These are phyloP conservation scores for Montipora sp. DNA, from an alignment of 64 coral and sea anemone genomes.

Conservation along the genomic window DNA sequence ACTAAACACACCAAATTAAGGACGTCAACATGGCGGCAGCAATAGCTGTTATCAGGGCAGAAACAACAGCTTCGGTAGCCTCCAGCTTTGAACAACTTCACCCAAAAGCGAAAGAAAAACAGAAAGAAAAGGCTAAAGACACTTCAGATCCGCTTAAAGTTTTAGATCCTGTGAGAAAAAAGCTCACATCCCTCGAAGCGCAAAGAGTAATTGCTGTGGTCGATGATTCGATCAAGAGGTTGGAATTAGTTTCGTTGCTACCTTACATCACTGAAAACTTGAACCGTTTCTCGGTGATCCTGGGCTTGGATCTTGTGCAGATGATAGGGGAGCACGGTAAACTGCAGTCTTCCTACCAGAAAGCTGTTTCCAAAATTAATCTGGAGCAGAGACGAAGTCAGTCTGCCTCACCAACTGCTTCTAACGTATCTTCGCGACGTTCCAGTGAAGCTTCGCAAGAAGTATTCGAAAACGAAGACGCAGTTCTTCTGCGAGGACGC, in stretches of 20 bases:
- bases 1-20: conserved; percentile 35
- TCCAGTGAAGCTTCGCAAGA: conserved; percentile 60
- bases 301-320: conserved; percentile 79
- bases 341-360: conserved; percentile 82
- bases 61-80: conserved; percentile 86
- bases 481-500: not conserved
- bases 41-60: conserved; percentile 51
- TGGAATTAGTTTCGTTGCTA: conserved; percentile 87
- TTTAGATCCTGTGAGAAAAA: conserved; percentile 93
- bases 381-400: conserved; percentile 67
- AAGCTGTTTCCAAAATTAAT: conserved; percentile 76
- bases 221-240: conserved; percentile 86
- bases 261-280: conserved; percentile 91
- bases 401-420: conserved; percentile 34
- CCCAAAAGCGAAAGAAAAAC: conserved; percentile 77
- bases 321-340: conserved; percentile 85
- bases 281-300: conserved; percentile 81
- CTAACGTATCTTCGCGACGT: conserved; percentile 60
- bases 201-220: conserved; percentile 89
- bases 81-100: conserved; percentile 87
- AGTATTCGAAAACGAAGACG: not conserved
- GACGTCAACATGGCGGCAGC: conserved; percentile 56
- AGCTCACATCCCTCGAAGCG: conserved; percentile 95
- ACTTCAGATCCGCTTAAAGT: conserved; percentile 86
- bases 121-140: conserved; percentile 82